A percentile compares a stretch with the other conserved stretches of the same genome.
These are phyloP conservation scores for Scolopax mira DNA, from an alignment of 2,113 vertebrate genomes.

Conservation along the genomic window DNA sequence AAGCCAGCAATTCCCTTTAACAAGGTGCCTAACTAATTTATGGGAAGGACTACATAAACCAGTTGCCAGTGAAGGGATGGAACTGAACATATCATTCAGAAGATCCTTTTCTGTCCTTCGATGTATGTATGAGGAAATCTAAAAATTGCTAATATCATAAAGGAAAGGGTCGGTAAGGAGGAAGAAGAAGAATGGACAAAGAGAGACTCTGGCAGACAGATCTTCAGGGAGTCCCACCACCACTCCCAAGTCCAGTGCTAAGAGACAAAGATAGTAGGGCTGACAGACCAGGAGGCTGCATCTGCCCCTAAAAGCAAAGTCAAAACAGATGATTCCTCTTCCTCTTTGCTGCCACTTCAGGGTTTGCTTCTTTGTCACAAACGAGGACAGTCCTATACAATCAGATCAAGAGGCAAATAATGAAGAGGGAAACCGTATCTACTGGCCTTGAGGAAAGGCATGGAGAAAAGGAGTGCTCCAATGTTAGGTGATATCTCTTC, in stretches of 20 bases:
- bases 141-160: neutral
- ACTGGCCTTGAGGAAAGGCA: neutral
- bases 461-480: neutral
- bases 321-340: neutral
- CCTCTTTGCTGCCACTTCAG: neutral
- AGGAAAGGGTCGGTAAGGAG: neutral
- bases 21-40: neutral
- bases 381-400: neutral
- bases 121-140: neutral
- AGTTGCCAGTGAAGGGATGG: neutral
- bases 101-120: neutral
- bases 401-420: neutral
- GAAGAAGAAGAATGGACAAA: neutral
- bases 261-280: neutral
- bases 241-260: neutral
- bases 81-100: neutral
- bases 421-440: neutral
- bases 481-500: neutral
- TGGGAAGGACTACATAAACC: neutral
- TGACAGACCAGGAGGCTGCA: neutral
- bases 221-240: neutral
- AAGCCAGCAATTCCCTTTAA: neutral
- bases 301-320: neutral
- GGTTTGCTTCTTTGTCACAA: neutral
- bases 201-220: neutral